phyloP scores from a whole-genome alignment of 2,113 vertebrate species.

The Brachirus orientalis region DNA sequence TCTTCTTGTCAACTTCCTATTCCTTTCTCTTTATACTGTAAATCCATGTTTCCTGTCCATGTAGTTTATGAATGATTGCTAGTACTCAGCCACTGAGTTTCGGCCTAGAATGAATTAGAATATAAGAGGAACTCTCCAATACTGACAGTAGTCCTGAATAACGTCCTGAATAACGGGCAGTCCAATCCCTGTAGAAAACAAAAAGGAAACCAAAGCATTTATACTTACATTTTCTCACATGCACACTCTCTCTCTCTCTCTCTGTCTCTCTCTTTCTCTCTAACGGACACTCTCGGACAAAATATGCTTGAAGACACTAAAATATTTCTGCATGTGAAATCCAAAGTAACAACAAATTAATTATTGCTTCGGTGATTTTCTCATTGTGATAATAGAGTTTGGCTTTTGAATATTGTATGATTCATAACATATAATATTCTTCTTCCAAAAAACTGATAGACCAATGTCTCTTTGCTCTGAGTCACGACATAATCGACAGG shows the following conservation, averaged over 20 bases:
- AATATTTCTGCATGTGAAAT: slow-evolving; percentile 26
- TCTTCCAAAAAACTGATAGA: background rate
- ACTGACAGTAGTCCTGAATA: slow-evolving; percentile 50
- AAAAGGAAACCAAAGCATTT: slow-evolving; percentile 35
- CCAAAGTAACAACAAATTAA: background rate
- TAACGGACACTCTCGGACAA: slow-evolving; percentile 3
- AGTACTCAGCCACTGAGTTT: slow-evolving; percentile 37
- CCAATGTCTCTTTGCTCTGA: background rate
- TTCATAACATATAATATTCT: background rate
- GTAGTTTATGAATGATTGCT: slow-evolving; percentile 8
- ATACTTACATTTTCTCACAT: slow-evolving; percentile 38
- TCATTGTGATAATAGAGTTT: slow-evolving; percentile 11
- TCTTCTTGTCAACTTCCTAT: background rate
- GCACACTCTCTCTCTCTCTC: slow-evolving; percentile 15
- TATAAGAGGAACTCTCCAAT: slow-evolving; percentile 35
- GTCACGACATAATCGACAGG: background rate
- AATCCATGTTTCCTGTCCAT: slow-evolving; percentile 5
- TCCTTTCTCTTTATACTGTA: slow-evolving; percentile 9
- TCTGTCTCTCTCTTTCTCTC: slow-evolving; percentile 5
- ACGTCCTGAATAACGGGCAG: slow-evolving; percentile 45
- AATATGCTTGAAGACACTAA: slow-evolving; percentile 4
- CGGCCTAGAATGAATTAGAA: slow-evolving; percentile 46
- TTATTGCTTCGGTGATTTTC: slow-evolving; percentile 20
- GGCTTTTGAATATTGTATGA: slow-evolving; percentile 1
- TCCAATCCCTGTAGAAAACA: slow-evolving; percentile 57